phyloP scores from a whole-genome alignment of 2,113 vertebrate genomes.

The Dicaeum eximium region DNA sequence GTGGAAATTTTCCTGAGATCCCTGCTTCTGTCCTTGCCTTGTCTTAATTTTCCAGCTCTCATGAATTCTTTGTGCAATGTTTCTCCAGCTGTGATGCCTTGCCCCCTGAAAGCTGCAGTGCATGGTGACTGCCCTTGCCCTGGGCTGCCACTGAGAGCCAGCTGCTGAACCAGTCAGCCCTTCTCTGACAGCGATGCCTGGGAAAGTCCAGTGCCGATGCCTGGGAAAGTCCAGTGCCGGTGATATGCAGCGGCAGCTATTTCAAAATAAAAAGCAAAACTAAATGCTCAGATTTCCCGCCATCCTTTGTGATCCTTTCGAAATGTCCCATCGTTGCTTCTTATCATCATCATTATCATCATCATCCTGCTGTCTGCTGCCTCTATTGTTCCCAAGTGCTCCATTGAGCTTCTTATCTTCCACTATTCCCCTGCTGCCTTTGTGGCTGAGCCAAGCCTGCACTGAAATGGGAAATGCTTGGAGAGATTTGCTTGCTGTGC shows the following conservation, averaged over 20 bases:
- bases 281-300: neutral
- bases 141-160: neutral
- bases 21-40: neutral
- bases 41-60: neutral
- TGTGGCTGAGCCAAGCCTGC: neutral
- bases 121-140: neutral
- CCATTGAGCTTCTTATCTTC: rapidly evolving
- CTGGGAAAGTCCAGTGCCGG: neutral
- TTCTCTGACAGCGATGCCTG: neutral
- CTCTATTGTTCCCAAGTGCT: neutral
- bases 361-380: neutral
- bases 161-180: neutral
- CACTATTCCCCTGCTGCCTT: neutral
- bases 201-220: neutral
- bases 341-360: neutral
- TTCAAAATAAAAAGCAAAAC: neutral
- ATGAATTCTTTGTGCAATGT: rapidly evolving
- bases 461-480: neutral
- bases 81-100: neutral
- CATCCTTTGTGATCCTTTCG: neutral
- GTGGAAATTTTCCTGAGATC: neutral
- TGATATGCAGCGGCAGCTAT: neutral
- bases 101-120: rapidly evolving
- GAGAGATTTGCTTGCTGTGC: neutral
- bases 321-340: rapidly evolving